Percentiles rank a stretch among this genome's conserved stretches.
These are phyloP conservation scores for Drosophila ustulata DNA, from an alignment of 2,888 invertebrate genomes.

Conservation along the genomic window DNA sequence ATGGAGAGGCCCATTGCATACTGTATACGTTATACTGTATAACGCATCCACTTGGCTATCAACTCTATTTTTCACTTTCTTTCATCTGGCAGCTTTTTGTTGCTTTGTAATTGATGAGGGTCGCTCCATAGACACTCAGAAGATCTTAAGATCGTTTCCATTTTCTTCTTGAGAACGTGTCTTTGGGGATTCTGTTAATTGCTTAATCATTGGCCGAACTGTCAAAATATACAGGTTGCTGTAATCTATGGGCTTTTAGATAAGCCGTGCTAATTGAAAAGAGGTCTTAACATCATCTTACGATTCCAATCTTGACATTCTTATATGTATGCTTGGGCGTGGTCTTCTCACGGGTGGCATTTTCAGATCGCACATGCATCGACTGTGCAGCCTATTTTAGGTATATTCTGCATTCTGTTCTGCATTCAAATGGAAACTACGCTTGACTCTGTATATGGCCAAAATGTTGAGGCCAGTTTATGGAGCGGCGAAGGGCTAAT, in stretches of 20 bases:
- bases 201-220: conserved; percentile 69
- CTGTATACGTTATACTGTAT: conserved; percentile 16
- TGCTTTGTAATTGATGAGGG: conserved; percentile 69
- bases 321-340: conserved; percentile 11
- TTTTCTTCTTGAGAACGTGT: conserved; percentile 54
- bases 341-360: conserved; percentile 65
- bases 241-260: conserved; percentile 74
- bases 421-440: conserved; percentile 8
- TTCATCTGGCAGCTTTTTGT: conserved; percentile 42
- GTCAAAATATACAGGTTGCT: conserved; percentile 72
- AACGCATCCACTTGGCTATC: conserved; percentile 33
- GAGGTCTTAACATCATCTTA: conserved; percentile 36
- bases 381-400: conserved; percentile 18
- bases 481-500: conserved; percentile 29
- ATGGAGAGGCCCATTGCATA: conserved; percentile 52
- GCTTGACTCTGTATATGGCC: conserved; percentile 21
- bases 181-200: conserved; percentile 56
- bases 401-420: conserved; percentile 38
- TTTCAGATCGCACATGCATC: not conserved
- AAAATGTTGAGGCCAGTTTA: conserved; percentile 2
- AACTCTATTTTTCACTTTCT: conserved; percentile 74
- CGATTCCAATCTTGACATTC: conserved; percentile 27
- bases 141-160: conserved; percentile 41
- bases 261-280: conserved; percentile 71
- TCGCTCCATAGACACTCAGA: conserved; percentile 22